Evolutionary conservation across 1,140 invertebrate species (phyloP).

Genomic region (Palaemon carinicauda): DNA sequence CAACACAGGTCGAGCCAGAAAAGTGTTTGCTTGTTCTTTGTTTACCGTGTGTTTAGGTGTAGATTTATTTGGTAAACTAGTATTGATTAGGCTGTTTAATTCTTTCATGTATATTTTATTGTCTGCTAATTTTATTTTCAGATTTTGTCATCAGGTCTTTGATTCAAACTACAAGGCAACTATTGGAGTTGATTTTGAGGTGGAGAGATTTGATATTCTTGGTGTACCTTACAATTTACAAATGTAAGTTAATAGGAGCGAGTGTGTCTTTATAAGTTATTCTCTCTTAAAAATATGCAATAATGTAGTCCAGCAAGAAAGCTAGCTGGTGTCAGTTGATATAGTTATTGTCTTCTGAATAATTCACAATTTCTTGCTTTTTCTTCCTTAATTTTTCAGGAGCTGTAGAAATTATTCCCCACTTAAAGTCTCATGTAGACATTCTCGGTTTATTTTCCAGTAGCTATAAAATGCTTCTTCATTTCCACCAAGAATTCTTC

Average conservation of each 20-base stretch:
- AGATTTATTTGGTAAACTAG: no score
- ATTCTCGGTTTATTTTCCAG: no score
- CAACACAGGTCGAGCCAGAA: no score
- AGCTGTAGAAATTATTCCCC: neutral
- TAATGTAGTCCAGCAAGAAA: no score
- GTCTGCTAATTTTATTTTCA: constrained; percentile 65
- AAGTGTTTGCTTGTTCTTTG: no score
- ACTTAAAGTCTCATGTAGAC: no score
- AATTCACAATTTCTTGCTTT: neutral
- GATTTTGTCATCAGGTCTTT: constrained; percentile 83
- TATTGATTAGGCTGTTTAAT: neutral
- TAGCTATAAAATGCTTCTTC: no score
- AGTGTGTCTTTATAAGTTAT: neutral
- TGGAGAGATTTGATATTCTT: constrained; percentile 82
- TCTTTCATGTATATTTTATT: neutral
- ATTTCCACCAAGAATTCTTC: no score
- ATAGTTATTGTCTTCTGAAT: neutral
- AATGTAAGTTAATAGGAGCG: constrained; percentile 73
- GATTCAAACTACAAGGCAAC: constrained; percentile 85
- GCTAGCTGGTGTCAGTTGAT: no score
- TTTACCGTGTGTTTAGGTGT: no score
- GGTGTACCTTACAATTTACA: constrained; percentile 82
- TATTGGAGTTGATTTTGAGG: constrained; percentile 90
- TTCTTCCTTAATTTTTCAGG: neutral
- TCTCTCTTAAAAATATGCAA: no score